A percentile compares a stretch with the other conserved stretches of the same genome.
These are phyloP conservation scores for Odontocolon sp. DNA, from an alignment of 2,888 invertebrate species.

Conservation along the genomic window DNA sequence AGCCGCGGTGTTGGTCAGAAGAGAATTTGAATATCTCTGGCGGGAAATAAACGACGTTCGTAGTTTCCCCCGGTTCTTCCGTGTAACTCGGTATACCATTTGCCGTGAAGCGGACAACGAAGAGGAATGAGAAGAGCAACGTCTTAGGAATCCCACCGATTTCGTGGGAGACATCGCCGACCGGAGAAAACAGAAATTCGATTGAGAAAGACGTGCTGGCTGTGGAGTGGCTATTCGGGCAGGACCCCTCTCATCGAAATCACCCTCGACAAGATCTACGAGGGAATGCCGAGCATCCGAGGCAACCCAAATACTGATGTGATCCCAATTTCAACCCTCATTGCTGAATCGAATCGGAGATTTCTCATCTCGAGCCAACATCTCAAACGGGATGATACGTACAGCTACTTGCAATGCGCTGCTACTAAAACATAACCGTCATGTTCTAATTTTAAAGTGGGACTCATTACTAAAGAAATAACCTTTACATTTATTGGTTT, in stretches of 20 bases:
- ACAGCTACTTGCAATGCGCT: not conserved
- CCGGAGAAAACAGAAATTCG: conserved; percentile 77
- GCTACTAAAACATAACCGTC: conserved; percentile 24
- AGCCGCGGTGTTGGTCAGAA: conserved; percentile 70
- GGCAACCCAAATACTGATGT: conserved; percentile 74
- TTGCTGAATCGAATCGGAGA: conserved; percentile 68
- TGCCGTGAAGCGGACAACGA: conserved; percentile 56
- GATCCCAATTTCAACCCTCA: conserved; percentile 69
- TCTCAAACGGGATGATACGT: conserved; percentile 4
- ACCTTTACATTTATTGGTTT: conserved; percentile 42
- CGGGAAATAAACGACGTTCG: conserved; percentile 44
- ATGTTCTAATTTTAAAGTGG: conserved; percentile 6
- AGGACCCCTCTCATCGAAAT: conserved; percentile 50
- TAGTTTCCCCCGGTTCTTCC: conserved; percentile 23
- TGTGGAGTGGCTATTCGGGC: conserved; percentile 42
- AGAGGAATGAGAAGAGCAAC: conserved; percentile 62
- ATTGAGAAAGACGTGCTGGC: conserved; percentile 76
- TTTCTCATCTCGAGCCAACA: conserved; percentile 28
- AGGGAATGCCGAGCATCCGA: conserved; percentile 76
- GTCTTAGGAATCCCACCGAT: conserved; percentile 79
- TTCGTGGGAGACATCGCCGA: conserved; percentile 66
- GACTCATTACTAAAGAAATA: conserved; percentile 30
- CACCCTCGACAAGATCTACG: conserved; percentile 34
- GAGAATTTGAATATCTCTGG: conserved; percentile 75
- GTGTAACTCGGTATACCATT: conserved; percentile 14